Base-by-base conservation (phyloP, 2,888 invertebrate genomes). In the Acheta domesticus region DNA sequence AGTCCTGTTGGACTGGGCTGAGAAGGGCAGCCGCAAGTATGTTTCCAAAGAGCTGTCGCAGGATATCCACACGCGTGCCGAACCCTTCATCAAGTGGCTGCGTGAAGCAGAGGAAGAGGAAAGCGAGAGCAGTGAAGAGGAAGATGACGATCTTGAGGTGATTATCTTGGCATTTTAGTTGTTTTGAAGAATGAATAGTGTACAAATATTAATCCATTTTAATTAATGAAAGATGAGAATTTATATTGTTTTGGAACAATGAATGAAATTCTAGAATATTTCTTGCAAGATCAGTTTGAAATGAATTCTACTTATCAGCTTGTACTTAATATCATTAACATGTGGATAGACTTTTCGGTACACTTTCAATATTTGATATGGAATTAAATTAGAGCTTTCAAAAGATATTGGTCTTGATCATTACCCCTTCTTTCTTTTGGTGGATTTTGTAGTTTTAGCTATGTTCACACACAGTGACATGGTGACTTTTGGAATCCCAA, bases 71-170 rank as follows among this genome's bases (percentile, higher is more conserved):
- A 93, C 93, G 82, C 94, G 95, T 85, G 98, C 97, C 79, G 92
- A 93, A 85, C 97, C 97, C 80, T 97, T 99, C 88, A 91, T 99
- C 82, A 96, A 94, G 85, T 99, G 99, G 99, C 91, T 99, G 84
- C 92, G 95, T 87, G 97, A 99, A 86, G 99, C 99, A 81, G 98
- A 98, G 86, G 98, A 98, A 87, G 96, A 96, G 86, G 94, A 94
- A 82, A 93, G 93, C 48, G 93, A 92, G n/a, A 91, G 91, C 74
- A 92, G 92, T 48, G 92, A 92, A 80, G 94, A 93, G 82, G 92
- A 92, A 76, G 90, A 90, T 84, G 90, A 91, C 80, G 91, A 91
- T 85, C 89, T 92, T 79, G 91, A 92, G 89, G 92, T 91, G 83
- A 84, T 21, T 77, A 36, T 36, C 5, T 36, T 8, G 36, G 5